These are phyloP conservation scores for Habroteleia sp. DNA, from an alignment of 2,888 invertebrate species.

Conservation along the genomic window DNA sequence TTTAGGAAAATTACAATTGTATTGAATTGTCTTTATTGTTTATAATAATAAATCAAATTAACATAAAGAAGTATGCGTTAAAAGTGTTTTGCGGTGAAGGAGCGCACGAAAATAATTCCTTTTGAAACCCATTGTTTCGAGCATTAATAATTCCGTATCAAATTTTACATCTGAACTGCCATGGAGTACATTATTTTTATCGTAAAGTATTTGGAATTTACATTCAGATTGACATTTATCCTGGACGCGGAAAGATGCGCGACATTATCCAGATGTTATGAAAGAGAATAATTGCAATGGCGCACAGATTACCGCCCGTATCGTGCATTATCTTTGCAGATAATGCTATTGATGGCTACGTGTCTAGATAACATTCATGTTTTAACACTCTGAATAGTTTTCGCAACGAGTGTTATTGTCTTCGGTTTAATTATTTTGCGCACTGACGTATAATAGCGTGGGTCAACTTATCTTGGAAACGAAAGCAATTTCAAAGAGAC, in stretches of 20 bases:
- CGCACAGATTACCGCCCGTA: constrained; percentile 23
- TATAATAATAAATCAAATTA: too few species aligned
- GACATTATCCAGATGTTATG: constrained; percentile 19
- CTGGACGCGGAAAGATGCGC: constrained; percentile 12
- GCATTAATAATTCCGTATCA: too few species aligned
- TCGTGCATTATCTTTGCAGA: constrained; percentile 37
- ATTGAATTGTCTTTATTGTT: too few species aligned
- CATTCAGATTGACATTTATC: constrained; percentile 31
- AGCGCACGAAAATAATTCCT: too few species aligned
- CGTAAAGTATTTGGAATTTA: background rate
- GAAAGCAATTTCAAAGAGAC: constrained; percentile 24
- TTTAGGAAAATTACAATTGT: too few species aligned
- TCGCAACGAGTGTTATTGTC: constrained; percentile 34
- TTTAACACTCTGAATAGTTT: constrained; percentile 17
- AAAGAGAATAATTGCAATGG: constrained; percentile 20
- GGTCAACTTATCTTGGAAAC: constrained; percentile 25
- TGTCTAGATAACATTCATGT: constrained; percentile 29
- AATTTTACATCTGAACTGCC: too few species aligned
- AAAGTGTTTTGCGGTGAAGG: too few species aligned
- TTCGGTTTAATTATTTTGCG: constrained; percentile 31
- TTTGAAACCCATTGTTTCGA: too few species aligned
- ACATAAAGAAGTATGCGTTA: too few species aligned
- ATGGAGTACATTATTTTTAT: too few species aligned
- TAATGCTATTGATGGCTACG: constrained; percentile 33
- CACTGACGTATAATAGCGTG: constrained; percentile 5